Percentiles rank a stretch among this genome's conserved stretches.
phyloP scores from a whole-genome alignment of 2,113 vertebrate species.

The Sturnus vulgaris region DNA sequence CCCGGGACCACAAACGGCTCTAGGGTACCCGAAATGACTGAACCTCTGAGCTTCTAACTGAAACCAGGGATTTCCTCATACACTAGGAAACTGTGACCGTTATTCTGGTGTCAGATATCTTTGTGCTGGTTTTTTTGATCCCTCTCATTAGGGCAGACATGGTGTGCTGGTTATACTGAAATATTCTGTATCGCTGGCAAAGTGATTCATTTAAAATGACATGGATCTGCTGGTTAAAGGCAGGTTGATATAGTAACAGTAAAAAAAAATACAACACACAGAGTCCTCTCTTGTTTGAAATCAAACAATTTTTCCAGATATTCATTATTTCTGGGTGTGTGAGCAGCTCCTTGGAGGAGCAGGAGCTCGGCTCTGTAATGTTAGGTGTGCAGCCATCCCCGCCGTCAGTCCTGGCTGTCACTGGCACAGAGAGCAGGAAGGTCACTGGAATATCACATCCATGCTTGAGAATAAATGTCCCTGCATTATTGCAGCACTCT shows the following conservation, averaged over 20 bases:
- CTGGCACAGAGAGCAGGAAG: not conserved
- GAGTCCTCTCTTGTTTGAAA: not conserved
- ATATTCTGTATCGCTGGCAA: not conserved
- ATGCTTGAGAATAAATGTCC: not conserved
- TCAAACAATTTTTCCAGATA: not conserved
- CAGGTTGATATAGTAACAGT: conserved; percentile 48
- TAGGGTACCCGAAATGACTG: not conserved
- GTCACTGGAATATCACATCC: conserved; percentile 20
- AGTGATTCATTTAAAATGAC: not conserved
- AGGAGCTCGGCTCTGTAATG: accelerated
- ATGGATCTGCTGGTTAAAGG: not conserved
- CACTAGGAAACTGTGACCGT: conserved; percentile 48
- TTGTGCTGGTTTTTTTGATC: not conserved
- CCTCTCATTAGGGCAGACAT: not conserved
- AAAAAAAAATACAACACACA: not conserved
- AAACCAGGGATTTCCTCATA: conserved; percentile 44
- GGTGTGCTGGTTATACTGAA: not conserved
- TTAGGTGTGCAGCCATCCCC: accelerated
- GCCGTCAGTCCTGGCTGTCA: not conserved
- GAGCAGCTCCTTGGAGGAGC: not conserved
- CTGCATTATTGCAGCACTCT: not conserved
- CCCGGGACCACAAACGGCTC: conserved; percentile 37
- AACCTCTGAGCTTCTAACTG: conserved; percentile 9
- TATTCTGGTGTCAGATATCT: conserved; percentile 49
- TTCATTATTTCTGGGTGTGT: not conserved